phyloP scores from a whole-genome alignment of 1,140 invertebrate species.

The Sitodiplosis mosellana region DNA sequence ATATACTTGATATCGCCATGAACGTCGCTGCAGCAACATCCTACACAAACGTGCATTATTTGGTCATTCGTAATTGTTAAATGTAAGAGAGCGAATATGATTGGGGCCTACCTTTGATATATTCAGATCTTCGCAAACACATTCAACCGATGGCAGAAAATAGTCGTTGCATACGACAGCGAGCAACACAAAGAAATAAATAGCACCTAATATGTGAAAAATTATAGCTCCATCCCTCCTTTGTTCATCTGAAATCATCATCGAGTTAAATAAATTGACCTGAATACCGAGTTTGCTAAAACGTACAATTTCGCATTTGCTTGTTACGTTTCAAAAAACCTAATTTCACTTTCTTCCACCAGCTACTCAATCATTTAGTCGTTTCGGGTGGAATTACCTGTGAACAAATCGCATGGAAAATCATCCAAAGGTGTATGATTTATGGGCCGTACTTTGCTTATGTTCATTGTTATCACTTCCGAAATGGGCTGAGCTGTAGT shows the following conservation, averaged over 20 bases:
- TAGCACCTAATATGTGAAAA: constrained; percentile 50
- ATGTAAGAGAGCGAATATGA: neutral
- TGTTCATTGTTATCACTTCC: no score
- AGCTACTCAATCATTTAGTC: no score
- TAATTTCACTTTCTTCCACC: no score
- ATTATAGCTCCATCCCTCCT: constrained; percentile 46
- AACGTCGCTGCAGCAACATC: constrained; percentile 84
- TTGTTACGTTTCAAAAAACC: no score
- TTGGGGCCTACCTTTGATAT: constrained; percentile 39
- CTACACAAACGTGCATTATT: constrained; percentile 18
- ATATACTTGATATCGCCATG: constrained; percentile 76
- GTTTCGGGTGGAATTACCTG: no score
- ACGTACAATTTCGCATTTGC: no score
- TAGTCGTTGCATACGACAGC: constrained; percentile 76
- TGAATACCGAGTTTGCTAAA: no score
- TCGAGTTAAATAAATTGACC: no score
- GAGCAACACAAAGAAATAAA: constrained; percentile 61
- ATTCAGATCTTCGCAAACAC: constrained; percentile 53
- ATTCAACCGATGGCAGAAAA: constrained; percentile 63
- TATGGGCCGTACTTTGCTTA: no score
- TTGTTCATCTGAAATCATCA: constrained; percentile 32
- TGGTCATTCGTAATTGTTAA: neutral
- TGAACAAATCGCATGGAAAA: no score
- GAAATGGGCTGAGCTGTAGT: no score
- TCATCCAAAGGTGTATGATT: no score